phyloP scores from a whole-genome alignment of 2,113 vertebrate species.

The Pipra filicauda region DNA sequence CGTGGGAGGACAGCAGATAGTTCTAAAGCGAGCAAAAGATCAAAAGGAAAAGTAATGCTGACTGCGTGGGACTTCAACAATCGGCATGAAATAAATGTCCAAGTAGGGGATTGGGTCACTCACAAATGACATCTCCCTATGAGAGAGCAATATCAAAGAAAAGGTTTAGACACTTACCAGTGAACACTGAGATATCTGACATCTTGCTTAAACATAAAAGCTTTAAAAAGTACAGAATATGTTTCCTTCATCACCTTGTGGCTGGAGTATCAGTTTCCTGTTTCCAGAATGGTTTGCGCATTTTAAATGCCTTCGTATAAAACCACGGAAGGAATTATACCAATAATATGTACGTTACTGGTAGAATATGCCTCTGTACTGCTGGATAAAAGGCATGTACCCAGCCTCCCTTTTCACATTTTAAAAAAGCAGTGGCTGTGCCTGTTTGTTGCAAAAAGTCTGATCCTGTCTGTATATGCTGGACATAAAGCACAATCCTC shows the following conservation, averaged over 20 bases:
- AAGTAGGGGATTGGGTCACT: not conserved
- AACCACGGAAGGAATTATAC: not conserved
- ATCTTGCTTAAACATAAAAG: not conserved
- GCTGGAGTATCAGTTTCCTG: not conserved
- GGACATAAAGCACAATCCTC: not conserved
- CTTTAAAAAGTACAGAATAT: not conserved
- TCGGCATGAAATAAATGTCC: not conserved
- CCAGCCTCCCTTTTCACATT: not conserved
- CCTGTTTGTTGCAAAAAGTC: not conserved
- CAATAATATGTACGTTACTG: not conserved
- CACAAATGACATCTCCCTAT: not conserved
- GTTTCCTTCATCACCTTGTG: not conserved
- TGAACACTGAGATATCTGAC: not conserved
- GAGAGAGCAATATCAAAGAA: not conserved
- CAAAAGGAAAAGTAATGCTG: slow-evolving; percentile 5
- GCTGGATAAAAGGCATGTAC: not conserved
- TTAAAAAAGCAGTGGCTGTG: not conserved
- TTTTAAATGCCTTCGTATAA: not conserved
- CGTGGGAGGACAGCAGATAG: not conserved
- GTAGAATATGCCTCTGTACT: not conserved
- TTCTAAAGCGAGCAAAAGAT: slow-evolving; percentile 41
- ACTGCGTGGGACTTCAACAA: not conserved
- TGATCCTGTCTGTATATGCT: fast-evolving
- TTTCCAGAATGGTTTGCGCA: not conserved
- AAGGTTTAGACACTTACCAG: not conserved